These are phyloP conservation scores for Homarus americanus DNA, from an alignment of 1,140 invertebrate species.

Conservation along the genomic window DNA sequence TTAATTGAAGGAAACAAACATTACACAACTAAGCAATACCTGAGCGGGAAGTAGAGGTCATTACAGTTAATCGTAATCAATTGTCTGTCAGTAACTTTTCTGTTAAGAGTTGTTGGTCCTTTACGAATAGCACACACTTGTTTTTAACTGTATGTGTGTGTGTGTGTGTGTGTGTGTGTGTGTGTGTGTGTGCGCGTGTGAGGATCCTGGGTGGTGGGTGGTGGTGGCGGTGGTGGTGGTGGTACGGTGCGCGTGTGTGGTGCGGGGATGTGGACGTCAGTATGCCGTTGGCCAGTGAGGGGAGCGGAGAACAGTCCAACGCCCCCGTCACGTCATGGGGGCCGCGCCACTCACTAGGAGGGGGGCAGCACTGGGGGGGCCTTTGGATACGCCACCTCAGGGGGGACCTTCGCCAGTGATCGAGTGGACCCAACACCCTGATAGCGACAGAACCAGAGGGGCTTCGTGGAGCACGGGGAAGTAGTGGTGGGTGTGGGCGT, in stretches of 20 bases:
- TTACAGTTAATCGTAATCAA: too few relatives aligned
- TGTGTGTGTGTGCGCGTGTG: too few relatives aligned
- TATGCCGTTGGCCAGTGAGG: constrained; percentile 58
- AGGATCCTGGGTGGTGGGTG: constrained; percentile 6
- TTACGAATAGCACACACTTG: too few relatives aligned
- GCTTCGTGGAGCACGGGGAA: background rate
- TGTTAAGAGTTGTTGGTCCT: too few relatives aligned
- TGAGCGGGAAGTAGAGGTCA: too few relatives aligned
- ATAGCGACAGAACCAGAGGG: constrained; percentile 55
- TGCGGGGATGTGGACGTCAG: constrained; percentile 33
- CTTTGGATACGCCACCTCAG: constrained; percentile 18
- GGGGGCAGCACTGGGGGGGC: constrained; percentile 37
- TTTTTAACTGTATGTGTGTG: too few relatives aligned
- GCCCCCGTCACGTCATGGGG: constrained; percentile 57
- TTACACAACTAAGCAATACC: too few relatives aligned
- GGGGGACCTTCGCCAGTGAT: constrained; percentile 23
- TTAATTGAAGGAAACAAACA: too few relatives aligned
- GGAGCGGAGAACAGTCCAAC: constrained; percentile 39
- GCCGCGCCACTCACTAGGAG: constrained; percentile 50
- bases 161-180: too few relatives aligned
- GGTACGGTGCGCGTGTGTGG: constrained; percentile 51
- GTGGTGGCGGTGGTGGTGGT: background rate
- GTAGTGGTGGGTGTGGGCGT: constrained; percentile 18
- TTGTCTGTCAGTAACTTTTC: too few relatives aligned
- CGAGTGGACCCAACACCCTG: constrained; percentile 39